Conservation (phyloP, 2,797 vertebrate species). For the Ara ararauna region DNA sequence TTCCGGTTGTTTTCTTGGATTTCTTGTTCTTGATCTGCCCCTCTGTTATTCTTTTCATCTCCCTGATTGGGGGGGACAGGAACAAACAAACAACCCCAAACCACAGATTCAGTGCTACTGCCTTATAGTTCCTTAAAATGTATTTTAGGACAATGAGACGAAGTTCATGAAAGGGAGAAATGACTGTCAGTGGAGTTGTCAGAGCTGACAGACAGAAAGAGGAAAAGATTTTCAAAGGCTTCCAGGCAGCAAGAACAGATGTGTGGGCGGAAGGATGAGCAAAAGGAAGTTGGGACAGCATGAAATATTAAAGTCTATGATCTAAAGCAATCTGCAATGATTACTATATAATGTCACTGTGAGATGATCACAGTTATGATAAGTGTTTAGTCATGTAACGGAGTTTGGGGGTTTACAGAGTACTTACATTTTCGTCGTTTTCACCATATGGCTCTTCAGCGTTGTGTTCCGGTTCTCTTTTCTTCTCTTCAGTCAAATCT, state of each 20-base stretch:
- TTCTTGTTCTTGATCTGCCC: conserved; percentile 75
- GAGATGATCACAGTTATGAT: accelerated
- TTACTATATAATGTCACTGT: not conserved
- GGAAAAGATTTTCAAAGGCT: not conserved
- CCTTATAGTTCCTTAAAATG: not conserved
- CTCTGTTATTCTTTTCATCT: conserved; percentile 75
- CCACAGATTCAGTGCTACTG: not conserved
- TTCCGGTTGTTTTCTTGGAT: conserved; percentile 75
- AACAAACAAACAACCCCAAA: not conserved
- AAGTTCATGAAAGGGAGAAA: not conserved
- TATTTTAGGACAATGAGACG: not conserved
- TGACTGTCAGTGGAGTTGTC: not conserved
- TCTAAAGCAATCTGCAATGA: not conserved
- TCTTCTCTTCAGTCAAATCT: conserved; percentile 89
- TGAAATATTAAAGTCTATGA: not conserved
- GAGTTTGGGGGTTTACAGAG: not conserved
- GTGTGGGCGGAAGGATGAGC: not conserved
- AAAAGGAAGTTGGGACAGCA: not conserved
- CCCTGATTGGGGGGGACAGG: conserved; percentile 41
- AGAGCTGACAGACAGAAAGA: not conserved
- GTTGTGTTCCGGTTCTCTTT: conserved; percentile 81
- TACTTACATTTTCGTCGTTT: conserved; percentile 86
- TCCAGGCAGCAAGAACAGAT: not conserved
- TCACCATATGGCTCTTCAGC: conserved; percentile 91
- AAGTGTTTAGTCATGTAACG: not conserved